phyloP scores from a whole-genome alignment of 1,140 invertebrate species.

The Caerostris darwini region DNA sequence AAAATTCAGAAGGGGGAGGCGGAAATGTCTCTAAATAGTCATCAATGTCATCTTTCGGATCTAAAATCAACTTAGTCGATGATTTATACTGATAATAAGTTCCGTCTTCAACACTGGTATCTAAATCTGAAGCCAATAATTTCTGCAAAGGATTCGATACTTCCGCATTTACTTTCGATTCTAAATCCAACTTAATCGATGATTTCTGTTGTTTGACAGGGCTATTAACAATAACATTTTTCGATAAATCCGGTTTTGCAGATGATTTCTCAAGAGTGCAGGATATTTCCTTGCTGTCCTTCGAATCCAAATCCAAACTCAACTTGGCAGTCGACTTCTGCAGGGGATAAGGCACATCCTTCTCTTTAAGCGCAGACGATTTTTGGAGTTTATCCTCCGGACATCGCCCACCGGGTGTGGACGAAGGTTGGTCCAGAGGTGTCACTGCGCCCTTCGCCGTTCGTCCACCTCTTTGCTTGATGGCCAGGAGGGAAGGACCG shows the following conservation, averaged over 20 bases:
- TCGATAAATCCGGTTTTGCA: not conserved
- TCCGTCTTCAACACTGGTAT: not conserved
- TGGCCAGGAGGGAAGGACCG: constrained; percentile 66
- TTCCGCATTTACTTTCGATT: not conserved
- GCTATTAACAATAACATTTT: not conserved
- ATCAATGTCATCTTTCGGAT: not conserved
- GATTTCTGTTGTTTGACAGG: not conserved
- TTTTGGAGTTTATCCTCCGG: not conserved
- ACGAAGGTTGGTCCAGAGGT: not conserved
- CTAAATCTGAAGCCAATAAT: not conserved
- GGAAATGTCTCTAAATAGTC: not conserved
- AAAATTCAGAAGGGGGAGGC: constrained; percentile 31
- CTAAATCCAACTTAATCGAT: not conserved
- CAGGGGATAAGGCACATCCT: not conserved
- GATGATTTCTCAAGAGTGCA: not conserved
- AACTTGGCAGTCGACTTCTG: constrained; percentile 33
- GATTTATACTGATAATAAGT: constrained; percentile 4
- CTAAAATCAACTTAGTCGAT: not conserved
- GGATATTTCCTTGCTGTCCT: not conserved
- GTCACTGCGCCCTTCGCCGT: constrained; percentile 25
- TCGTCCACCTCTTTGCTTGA: constrained; percentile 48
- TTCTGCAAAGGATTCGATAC: not conserved
- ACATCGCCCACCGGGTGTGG: constrained; percentile 2
- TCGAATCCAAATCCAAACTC: not conserved
- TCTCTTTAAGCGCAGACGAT: not conserved